phyloP scores from a whole-genome alignment of 2,113 vertebrate genomes.

The Rhinolophus sinicus region DNA sequence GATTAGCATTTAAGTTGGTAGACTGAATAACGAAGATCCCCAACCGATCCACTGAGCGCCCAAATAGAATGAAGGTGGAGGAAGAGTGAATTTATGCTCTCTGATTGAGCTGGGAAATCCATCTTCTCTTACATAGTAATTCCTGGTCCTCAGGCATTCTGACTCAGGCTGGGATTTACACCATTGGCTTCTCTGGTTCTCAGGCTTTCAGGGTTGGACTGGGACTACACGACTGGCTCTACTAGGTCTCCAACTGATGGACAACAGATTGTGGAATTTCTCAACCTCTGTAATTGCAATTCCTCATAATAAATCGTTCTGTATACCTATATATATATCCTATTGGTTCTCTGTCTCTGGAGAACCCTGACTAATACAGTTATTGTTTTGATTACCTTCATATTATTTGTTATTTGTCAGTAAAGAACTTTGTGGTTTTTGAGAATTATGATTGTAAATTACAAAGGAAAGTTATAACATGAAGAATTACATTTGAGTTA shows the following conservation, averaged over 20 bases:
- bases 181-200: neutral
- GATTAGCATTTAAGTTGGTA: neutral
- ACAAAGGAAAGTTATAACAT: neutral
- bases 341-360: neutral
- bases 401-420: neutral
- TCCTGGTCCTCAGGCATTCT: neutral
- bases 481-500: neutral
- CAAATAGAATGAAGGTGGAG: neutral
- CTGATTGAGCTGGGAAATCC: neutral
- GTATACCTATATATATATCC: neutral
- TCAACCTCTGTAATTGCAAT: neutral
- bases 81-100: neutral
- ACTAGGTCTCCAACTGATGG: neutral
- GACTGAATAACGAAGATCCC: neutral
- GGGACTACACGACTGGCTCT: no score
- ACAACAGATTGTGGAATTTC: neutral
- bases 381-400: neutral
- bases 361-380: neutral
- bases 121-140: neutral
- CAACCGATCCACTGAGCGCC: neutral
- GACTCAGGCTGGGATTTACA: neutral
- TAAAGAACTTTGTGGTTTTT: neutral
- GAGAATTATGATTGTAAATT: neutral
- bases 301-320: neutral
- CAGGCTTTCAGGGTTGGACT: no score